Percentiles rank a stretch among this genome's conserved stretches.
Conservation (phyloP, 2,113 vertebrate species). For the Cyanocitta stelleri region DNA sequence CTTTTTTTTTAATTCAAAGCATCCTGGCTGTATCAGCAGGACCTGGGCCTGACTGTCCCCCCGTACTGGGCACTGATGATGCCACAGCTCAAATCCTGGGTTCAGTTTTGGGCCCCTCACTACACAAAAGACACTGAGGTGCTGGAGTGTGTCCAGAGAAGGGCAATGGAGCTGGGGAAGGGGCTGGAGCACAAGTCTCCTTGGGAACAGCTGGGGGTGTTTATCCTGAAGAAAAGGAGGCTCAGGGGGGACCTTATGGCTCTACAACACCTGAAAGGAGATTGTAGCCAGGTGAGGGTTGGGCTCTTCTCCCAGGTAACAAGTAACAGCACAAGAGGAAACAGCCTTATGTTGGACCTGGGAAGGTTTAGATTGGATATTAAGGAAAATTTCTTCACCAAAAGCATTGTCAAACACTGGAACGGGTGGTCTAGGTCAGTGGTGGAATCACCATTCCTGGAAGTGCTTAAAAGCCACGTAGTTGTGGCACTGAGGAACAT, state of each 20-base stretch:
- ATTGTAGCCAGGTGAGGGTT: fast-evolving
- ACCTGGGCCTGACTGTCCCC: too few relatives aligned
- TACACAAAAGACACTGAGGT: not conserved
- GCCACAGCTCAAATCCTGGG: not conserved
- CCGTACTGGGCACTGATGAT: not conserved
- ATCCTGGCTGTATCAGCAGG: not conserved
- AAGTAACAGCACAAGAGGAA: not conserved
- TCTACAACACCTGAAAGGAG: not conserved
- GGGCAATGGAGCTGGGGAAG: fast-evolving
- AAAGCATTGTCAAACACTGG: not conserved
- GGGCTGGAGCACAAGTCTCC: not conserved
- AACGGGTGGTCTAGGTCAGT: fast-evolving
- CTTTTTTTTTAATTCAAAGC: not conserved
- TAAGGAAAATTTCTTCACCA: not conserved
- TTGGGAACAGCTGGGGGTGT: not conserved
- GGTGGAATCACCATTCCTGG: not conserved
- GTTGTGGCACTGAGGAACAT: not conserved
- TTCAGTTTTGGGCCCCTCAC: not conserved
- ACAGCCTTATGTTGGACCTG: too few relatives aligned
- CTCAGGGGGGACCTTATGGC: fast-evolving
- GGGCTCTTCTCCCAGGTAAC: not conserved
- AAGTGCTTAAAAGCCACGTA: fast-evolving
- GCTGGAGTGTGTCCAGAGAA: not conserved
- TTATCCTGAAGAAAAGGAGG: not conserved
- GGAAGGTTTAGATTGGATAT: not conserved